phyloP scores from a whole-genome alignment of 1,140 invertebrate genomes.

The Musca domestica region DNA sequence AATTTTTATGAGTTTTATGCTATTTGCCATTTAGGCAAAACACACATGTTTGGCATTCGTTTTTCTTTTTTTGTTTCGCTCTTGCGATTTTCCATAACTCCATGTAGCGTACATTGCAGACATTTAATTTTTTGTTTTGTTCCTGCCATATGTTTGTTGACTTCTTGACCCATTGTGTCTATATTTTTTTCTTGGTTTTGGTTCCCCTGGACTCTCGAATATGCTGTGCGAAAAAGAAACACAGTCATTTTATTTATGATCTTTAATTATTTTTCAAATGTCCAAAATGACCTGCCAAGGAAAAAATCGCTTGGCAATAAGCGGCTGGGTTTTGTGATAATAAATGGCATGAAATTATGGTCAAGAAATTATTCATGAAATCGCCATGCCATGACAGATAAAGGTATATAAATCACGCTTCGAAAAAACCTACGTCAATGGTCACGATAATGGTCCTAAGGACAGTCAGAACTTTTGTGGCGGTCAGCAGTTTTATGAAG shows the following conservation, averaged over 20 bases:
- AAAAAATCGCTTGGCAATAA: slow-evolving; percentile 2
- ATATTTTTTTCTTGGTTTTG: too few relatives aligned
- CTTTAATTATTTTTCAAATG: slow-evolving; percentile 9
- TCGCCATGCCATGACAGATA: too few relatives aligned
- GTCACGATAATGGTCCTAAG: too few relatives aligned
- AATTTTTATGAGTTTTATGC: slow-evolving; percentile 4
- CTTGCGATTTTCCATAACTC: neutral
- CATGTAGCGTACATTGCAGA: neutral
- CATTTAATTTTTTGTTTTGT: too few relatives aligned
- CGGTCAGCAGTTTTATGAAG: too few relatives aligned
- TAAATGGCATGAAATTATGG: neutral
- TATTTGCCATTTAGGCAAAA: neutral
- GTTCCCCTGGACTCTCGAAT: neutral
- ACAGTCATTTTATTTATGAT: slow-evolving; percentile 3
- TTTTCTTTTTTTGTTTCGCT: neutral
- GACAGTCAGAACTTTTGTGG: too few relatives aligned
- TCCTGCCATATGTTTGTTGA: slow-evolving; percentile 5
- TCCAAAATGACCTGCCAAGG: neutral
- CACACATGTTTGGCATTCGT: neutral
- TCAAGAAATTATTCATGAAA: too few relatives aligned
- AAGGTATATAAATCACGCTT: too few relatives aligned
- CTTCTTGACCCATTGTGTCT: slow-evolving; percentile 18
- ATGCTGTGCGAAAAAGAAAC: neutral
- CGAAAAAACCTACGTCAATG: too few relatives aligned
- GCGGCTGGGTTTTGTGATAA: neutral